phyloP scores from a whole-genome alignment of 2,113 vertebrate species.

The Elephantulus edwardii region DNA sequence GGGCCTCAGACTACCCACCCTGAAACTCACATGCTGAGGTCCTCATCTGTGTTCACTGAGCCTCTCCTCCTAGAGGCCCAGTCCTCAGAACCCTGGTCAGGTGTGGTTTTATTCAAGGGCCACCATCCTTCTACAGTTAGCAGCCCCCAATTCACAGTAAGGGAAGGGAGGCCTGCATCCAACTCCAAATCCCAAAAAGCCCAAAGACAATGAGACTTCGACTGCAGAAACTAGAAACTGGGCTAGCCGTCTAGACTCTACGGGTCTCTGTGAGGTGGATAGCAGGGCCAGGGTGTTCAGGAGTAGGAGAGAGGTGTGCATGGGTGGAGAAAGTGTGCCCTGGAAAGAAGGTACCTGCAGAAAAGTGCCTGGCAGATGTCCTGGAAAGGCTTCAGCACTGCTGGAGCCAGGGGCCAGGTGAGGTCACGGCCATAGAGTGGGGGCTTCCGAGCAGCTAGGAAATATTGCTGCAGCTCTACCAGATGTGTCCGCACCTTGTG shows the following conservation, averaged over 20 bases:
- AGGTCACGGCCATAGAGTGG: constrained; percentile 88
- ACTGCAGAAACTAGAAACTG: too few species aligned
- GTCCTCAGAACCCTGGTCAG: neutral
- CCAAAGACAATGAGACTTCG: neutral
- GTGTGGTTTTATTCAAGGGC: neutral
- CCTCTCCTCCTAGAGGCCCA: neutral
- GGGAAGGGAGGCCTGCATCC: neutral
- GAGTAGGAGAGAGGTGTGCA: too few species aligned
- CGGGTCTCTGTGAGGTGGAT: neutral
- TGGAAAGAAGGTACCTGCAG: constrained; percentile 83
- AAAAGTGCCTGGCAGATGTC: constrained; percentile 87
- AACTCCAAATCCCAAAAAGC: neutral
- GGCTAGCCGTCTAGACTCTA: neutral
- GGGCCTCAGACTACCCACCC: neutral
- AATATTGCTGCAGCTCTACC: constrained; percentile 87
- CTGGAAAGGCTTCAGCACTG: constrained; percentile 88
- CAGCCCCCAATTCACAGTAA: neutral
- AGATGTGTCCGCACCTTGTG: constrained; percentile 92
- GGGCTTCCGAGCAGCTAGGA: constrained; percentile 87
- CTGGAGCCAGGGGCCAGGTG: constrained; percentile 88
- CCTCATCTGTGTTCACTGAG: neutral
- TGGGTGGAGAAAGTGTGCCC: neutral
- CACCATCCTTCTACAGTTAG: neutral
- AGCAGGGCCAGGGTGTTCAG: neutral
- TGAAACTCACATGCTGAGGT: neutral